Evolutionary conservation across 2,113 vertebrate species (phyloP), one percentile per base, ranked within the genome.

Genomic region (Rafetus swinhoei): DNA sequence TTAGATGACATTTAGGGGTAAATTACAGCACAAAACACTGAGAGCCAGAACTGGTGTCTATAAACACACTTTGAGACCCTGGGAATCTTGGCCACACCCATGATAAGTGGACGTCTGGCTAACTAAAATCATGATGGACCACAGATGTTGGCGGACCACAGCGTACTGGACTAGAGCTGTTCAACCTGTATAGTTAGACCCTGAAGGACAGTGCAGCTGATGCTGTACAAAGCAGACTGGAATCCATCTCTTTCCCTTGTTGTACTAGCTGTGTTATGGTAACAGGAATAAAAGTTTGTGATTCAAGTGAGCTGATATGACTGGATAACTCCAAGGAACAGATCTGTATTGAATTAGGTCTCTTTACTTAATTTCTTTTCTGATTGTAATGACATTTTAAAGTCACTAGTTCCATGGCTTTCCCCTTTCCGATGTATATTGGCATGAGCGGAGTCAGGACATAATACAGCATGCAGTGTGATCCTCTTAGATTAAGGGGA

Each of bases 401-500:
- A 55, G 19, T 45, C 52, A 50, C 35, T 80, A 45, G 22, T 29
- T 72, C 56, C n/a, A 54, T 52, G 39, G 6, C 53, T 25, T 72
- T 4, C 65, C n/a, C 18, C 10, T 50, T 77, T 77, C 9, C 2
- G 12, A 39, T 77, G 21, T 50, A 50, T 15, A 12, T 45, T 79
- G 74, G 69, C 5, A 39, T 16, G 79, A 39, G 19, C 8, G 18
- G 13, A 60, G 45, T 65, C 57, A 65, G 22, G 60, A 25, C 69
- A 39, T n/a, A 77, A 55, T 21, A 45, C 3, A 3, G 45, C 74
- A 13, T 77, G 21, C 39, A 50, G 39, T 69, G n/a, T 22, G n/a
- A 29, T 90, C 79, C 56, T 62, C 1, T 0, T 2, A 21, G 53
- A 21, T 9, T 56, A 16, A 53, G 0, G 1, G n/a, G n/a, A 60